These are phyloP conservation scores for Lacanobia wlatinum DNA, from an alignment of 2,888 invertebrate species.

Conservation along the genomic window DNA sequence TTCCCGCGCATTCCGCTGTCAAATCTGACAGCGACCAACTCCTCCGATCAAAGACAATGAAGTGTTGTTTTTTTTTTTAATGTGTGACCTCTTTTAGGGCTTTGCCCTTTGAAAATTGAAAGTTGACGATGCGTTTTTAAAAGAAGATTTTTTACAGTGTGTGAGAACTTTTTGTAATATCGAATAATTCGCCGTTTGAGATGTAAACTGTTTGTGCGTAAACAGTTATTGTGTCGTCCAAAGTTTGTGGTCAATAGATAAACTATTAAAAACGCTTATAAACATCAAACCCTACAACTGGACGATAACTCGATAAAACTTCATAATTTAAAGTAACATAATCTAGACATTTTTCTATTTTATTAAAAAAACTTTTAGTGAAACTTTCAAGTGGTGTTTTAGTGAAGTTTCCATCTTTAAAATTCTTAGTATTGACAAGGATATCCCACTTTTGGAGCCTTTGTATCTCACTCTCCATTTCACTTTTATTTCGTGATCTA, in stretches of 20 bases:
- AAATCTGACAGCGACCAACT: slow-evolving; percentile 63
- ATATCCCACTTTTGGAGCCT: slow-evolving; percentile 29
- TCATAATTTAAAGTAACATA: slow-evolving; percentile 35
- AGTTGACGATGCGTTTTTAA: slow-evolving; percentile 49
- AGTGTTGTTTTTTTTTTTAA: slow-evolving; percentile 34
- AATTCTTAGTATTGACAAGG: slow-evolving; percentile 60
- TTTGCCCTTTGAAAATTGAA: slow-evolving; percentile 53
- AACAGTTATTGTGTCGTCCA: slow-evolving; percentile 71
- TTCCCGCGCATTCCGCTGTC: slow-evolving; percentile 70
- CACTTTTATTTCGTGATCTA: slow-evolving; percentile 14
- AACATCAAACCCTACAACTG: slow-evolving; percentile 33
- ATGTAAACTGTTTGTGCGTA: slow-evolving; percentile 67
- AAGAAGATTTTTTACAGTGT: slow-evolving; percentile 58
- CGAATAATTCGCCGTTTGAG: slow-evolving; percentile 58
- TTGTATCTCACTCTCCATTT: slow-evolving; percentile 22
- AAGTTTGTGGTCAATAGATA: slow-evolving; percentile 58
- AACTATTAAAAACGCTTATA: slow-evolving; percentile 26
- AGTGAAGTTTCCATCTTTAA: slow-evolving; percentile 46
- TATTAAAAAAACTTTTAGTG: slow-evolving; percentile 29
- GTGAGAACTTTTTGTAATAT: slow-evolving; percentile 60
- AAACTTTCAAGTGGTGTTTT: slow-evolving; percentile 46
- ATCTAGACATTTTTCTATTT: slow-evolving; percentile 14
- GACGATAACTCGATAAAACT: slow-evolving; percentile 23
- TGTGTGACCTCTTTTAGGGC: slow-evolving; percentile 54
- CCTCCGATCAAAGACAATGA: slow-evolving; percentile 56